Evolutionary conservation across 2,888 invertebrate genomes (phyloP).

Genomic region (Hirtodrosophila trivittata): DNA sequence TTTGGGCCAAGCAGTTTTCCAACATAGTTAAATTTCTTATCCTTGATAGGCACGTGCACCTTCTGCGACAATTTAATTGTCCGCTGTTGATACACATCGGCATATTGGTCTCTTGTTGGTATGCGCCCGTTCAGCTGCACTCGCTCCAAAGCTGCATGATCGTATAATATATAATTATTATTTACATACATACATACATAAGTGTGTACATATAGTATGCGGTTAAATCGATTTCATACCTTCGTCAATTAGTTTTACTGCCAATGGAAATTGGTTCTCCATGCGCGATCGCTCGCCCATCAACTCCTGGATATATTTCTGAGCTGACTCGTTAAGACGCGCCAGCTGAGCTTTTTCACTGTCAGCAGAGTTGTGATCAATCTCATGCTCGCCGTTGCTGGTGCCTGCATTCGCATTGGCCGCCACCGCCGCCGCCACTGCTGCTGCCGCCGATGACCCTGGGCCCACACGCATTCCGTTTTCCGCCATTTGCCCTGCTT

Average conservation of each 20-base stretch:
- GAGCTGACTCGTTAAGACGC: constrained; percentile 80
- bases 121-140: constrained; percentile 88
- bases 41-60: constrained; percentile 84
- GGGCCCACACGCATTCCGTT: constrained; percentile 80
- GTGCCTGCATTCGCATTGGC: constrained; percentile 49
- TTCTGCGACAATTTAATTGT: constrained; percentile 83
- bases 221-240: constrained; percentile 60
- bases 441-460: constrained; percentile 57
- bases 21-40: constrained; percentile 93
- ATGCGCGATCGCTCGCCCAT: constrained; percentile 80
- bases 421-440: constrained; percentile 26
- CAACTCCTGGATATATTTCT: constrained; percentile 82
- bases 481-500: constrained; percentile 79
- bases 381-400: constrained; percentile 79
- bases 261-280: constrained; percentile 82
- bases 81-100: constrained; percentile 89
- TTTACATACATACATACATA: background rate
- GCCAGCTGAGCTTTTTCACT: constrained; percentile 70
- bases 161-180: constrained; percentile 5
- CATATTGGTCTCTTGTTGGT: constrained; percentile 88
- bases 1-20: constrained; percentile 97
- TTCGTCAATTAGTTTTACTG: constrained; percentile 82
- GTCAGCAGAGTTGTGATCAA: constrained; percentile 73
- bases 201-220: constrained; percentile 38
- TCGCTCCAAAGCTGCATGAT: constrained; percentile 88